phyloP scores from a whole-genome alignment of 2,797 vertebrate species.

The Chlorospingus semifuscus region DNA sequence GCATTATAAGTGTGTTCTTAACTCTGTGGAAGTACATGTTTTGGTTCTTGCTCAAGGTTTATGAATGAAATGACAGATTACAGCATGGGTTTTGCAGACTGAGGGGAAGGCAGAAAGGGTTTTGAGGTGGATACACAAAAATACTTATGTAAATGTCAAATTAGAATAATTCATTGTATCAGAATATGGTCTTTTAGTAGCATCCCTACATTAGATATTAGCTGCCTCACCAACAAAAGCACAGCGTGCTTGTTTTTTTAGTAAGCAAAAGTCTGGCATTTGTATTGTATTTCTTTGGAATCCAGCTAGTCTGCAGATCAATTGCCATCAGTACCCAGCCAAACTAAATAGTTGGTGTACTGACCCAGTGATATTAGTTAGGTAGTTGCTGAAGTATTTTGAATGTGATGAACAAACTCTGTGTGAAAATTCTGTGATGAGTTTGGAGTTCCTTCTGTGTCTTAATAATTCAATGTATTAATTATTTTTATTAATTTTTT shows the following conservation, averaged over 20 bases:
- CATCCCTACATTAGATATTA: not conserved
- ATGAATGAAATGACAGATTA: not conserved
- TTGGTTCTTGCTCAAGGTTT: not conserved
- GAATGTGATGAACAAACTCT: slow-evolving; percentile 63
- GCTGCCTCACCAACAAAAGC: not conserved
- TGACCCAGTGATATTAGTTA: slow-evolving; percentile 65
- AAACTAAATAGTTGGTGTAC: slow-evolving; percentile 54
- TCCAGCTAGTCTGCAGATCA: not conserved
- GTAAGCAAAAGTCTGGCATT: not conserved
- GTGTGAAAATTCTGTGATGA: slow-evolving; percentile 46
- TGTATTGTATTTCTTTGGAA: not conserved
- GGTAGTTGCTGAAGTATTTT: slow-evolving; percentile 64
- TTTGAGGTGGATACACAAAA: not conserved
- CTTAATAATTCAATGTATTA: slow-evolving; percentile 70
- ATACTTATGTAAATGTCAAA: not conserved
- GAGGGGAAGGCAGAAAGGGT: not conserved
- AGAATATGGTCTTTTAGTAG: not conserved
- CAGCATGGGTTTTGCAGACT: not conserved
- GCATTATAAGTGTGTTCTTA: not conserved
- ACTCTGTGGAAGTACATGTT: not conserved
- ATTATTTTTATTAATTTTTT: slow-evolving; percentile 73
- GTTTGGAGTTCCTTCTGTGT: slow-evolving; percentile 61
- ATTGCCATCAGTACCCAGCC: slow-evolving; percentile 4
- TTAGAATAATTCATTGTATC: not conserved
- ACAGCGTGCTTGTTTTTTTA: not conserved